A percentile compares a stretch with the other conserved stretches of the same genome.
Evolutionary conservation across 2,888 invertebrate genomes (phyloP).

Genomic region (Temnothorax unifasciatus): DNA sequence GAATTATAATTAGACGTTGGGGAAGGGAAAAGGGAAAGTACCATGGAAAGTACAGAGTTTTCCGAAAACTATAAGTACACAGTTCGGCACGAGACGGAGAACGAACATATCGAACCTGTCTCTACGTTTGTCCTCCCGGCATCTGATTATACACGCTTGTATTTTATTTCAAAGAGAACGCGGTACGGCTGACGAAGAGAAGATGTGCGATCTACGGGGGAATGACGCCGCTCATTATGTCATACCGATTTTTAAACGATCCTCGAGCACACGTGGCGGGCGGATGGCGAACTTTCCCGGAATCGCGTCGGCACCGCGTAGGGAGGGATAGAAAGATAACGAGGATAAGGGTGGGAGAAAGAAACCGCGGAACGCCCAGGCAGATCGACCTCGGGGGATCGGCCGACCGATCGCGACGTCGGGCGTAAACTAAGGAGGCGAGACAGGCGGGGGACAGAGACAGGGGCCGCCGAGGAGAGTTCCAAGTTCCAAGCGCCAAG

Average conservation of each 20-base stretch:
- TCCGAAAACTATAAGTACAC: no score
- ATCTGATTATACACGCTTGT: neutral
- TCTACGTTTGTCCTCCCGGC: neutral
- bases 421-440: slow-evolving; percentile 68
- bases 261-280: slow-evolving; percentile 33
- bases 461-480: slow-evolving; percentile 62
- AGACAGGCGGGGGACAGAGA: slow-evolving; percentile 14
- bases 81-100: no score
- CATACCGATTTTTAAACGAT: slow-evolving; percentile 35
- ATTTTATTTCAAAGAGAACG: neutral
- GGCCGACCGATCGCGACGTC: slow-evolving; percentile 68
- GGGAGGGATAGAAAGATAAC: neutral
- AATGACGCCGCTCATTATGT: neutral
- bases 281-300: neutral
- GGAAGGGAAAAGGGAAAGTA: no score
- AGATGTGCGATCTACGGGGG: neutral
- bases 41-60: no score
- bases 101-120: neutral
- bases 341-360: neutral
- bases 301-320: neutral
- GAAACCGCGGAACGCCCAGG: neutral
- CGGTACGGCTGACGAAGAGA: neutral
- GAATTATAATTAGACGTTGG: no score
- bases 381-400: neutral
- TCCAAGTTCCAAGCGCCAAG: slow-evolving; percentile 66